A percentile compares a stretch with the other conserved stretches of the same genome.
Conservation (phyloP, 1,140 invertebrate genomes). For the Trichogramma pretiosum region DNA sequence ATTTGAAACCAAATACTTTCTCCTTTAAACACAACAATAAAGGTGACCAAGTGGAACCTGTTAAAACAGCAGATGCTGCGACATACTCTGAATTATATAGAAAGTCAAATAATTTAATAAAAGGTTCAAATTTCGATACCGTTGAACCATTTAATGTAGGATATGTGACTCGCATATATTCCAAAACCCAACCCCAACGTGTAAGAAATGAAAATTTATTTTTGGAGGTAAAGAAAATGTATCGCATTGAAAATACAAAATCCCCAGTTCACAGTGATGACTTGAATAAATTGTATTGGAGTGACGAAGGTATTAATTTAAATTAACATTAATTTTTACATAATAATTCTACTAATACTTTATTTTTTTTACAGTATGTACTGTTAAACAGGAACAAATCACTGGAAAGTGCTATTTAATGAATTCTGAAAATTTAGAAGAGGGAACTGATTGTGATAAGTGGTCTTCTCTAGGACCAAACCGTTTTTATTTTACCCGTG, state of each 20-base stretch:
- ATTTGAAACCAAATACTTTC: slow-evolving; percentile 59
- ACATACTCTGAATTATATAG: slow-evolving; percentile 72
- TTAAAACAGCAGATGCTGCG: slow-evolving; percentile 58
- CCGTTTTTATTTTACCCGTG: slow-evolving; percentile 69
- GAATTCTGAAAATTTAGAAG: slow-evolving; percentile 49
- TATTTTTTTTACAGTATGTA: slow-evolving; percentile 38
- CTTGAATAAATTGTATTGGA: slow-evolving; percentile 70
- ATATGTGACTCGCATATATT: slow-evolving; percentile 53
- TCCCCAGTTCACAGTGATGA: slow-evolving; percentile 53
- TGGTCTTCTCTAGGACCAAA: slow-evolving; percentile 58
- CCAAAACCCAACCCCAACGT: slow-evolving; percentile 43
- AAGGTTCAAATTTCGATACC: slow-evolving; percentile 65
- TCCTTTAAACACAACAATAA: slow-evolving; percentile 47
- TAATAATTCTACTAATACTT: neutral
- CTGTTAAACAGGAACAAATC: slow-evolving; percentile 46
- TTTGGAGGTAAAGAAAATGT: slow-evolving; percentile 62
- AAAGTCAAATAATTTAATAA: slow-evolving; percentile 58
- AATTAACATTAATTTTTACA: neutral
- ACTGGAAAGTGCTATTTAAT: slow-evolving; percentile 55
- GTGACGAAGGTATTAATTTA: slow-evolving; percentile 55
- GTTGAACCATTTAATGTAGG: slow-evolving; percentile 70
- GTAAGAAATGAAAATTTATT: slow-evolving; percentile 52
- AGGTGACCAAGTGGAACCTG: slow-evolving; percentile 29
- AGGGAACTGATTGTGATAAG: slow-evolving; percentile 48
- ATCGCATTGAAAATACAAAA: slow-evolving; percentile 69